phyloP scores from a whole-genome alignment of 2,113 vertebrate genomes.

The Prionailurus viverrinus region DNA sequence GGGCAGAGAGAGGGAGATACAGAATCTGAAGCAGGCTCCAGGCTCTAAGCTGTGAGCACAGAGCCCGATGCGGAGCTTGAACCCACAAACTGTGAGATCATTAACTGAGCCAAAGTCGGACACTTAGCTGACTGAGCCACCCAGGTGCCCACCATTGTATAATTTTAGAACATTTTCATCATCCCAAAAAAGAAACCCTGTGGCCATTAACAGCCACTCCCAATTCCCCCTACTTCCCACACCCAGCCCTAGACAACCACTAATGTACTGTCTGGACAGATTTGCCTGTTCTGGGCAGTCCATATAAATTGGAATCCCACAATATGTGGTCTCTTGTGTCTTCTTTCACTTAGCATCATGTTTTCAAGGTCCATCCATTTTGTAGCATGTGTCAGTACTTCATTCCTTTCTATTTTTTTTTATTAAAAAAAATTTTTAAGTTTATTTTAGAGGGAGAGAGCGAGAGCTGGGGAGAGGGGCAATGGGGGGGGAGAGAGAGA shows the following conservation, averaged over 20 bases:
- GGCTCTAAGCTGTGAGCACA: no score
- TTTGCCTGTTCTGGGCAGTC: neutral
- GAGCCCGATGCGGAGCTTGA: no score
- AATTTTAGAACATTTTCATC: slow-evolving; percentile 41
- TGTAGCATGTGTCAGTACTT: neutral
- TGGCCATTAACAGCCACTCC: neutral
- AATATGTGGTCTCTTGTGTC: neutral
- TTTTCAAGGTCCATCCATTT: neutral
- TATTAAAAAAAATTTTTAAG: no score
- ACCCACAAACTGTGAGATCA: no score
- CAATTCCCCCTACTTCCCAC: neutral
- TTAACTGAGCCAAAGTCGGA: no score
- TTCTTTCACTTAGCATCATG: neutral
- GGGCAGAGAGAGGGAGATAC: no score
- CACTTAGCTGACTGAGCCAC: no score
- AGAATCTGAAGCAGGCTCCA: no score
- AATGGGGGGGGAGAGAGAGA: no score
- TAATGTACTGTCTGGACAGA: neutral
- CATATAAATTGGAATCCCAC: neutral
- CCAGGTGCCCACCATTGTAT: neutral
- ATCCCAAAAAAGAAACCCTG: neutral
- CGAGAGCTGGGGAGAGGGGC: no score
- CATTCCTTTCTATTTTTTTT: no score
- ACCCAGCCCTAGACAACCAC: neutral
- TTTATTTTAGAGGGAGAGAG: no score